A percentile compares a stretch with the other conserved stretches of the same genome.
Evolutionary conservation across 2,113 vertebrate genomes (phyloP).

Genomic region (Vidua macroura): DNA sequence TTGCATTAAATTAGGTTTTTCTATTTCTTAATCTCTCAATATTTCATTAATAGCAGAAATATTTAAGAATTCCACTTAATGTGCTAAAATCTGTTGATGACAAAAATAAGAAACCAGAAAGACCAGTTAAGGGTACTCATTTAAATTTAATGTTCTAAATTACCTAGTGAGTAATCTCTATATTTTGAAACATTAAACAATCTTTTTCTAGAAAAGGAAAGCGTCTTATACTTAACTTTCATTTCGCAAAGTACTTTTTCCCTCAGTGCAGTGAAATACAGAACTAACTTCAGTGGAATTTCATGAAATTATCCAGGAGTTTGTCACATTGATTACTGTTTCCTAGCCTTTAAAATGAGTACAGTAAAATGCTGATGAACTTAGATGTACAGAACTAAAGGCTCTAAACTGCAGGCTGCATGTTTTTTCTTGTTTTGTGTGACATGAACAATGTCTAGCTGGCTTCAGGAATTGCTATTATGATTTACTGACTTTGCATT

Average conservation of each 20-base stretch:
- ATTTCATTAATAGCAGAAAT: background rate
- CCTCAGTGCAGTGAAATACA: background rate
- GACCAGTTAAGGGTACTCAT: background rate
- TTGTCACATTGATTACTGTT: background rate
- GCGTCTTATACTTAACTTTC: background rate
- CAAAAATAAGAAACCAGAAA: background rate
- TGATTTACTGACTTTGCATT: background rate
- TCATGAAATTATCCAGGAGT: background rate
- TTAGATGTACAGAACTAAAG: background rate
- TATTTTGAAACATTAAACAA: background rate
- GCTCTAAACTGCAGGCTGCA: background rate
- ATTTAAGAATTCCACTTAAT: background rate
- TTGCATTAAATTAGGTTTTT: background rate
- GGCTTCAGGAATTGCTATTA: background rate
- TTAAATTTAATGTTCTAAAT: background rate
- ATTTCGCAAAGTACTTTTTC: background rate
- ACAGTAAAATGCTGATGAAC: background rate
- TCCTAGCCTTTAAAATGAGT: constrained; percentile 1
- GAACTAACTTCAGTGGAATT: background rate
- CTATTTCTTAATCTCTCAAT: background rate
- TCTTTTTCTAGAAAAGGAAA: background rate
- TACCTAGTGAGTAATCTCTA: background rate
- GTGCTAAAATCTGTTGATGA: background rate
- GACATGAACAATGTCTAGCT: background rate
- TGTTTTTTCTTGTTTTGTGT: background rate